A percentile compares a stretch with the other conserved stretches of the same genome.
phyloP scores from a whole-genome alignment of 2,797 vertebrate species.

The Tympanoctomys barrerae region DNA sequence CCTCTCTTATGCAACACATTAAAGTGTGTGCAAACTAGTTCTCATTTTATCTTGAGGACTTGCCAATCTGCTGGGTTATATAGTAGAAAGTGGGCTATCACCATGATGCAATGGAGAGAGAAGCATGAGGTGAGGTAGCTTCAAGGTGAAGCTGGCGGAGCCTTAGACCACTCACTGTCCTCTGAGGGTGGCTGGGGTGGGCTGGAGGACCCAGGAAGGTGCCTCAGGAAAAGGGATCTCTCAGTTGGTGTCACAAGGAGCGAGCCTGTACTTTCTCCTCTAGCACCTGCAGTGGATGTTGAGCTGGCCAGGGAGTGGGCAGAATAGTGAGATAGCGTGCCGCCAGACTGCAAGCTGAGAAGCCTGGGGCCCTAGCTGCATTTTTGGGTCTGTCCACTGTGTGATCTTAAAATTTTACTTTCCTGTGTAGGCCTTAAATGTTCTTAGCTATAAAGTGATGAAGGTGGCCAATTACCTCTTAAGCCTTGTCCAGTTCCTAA shows the following conservation, averaged over 20 bases:
- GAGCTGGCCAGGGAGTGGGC: not conserved
- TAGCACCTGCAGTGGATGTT: not conserved
- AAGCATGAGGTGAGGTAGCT: not conserved
- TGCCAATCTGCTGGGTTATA: not conserved
- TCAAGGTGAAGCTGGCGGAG: not conserved
- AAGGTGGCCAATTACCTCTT: not conserved
- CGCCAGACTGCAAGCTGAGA: not conserved
- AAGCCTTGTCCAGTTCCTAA: not conserved
- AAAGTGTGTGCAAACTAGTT: not conserved
- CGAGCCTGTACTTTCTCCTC: not conserved
- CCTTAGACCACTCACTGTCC: not conserved
- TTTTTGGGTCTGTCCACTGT: slow-evolving; percentile 42
- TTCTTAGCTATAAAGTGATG: slow-evolving; percentile 24
- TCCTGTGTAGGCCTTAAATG: slow-evolving; percentile 28
- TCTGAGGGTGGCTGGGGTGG: not conserved
- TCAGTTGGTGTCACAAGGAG: not conserved
- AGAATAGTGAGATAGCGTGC: not conserved
- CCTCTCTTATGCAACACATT: not conserved
- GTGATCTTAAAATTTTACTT: slow-evolving; percentile 37
- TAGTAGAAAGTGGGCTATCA: not conserved
- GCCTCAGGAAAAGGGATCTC: not conserved
- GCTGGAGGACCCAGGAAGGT: not conserved
- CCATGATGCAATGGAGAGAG: not conserved
- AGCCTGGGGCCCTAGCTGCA: not conserved
- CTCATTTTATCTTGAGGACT: not conserved